Evolutionary conservation across 2,888 invertebrate genomes (phyloP), one percentile per base, ranked within the genome.

Genomic region (Cosmia trapezina): DNA sequence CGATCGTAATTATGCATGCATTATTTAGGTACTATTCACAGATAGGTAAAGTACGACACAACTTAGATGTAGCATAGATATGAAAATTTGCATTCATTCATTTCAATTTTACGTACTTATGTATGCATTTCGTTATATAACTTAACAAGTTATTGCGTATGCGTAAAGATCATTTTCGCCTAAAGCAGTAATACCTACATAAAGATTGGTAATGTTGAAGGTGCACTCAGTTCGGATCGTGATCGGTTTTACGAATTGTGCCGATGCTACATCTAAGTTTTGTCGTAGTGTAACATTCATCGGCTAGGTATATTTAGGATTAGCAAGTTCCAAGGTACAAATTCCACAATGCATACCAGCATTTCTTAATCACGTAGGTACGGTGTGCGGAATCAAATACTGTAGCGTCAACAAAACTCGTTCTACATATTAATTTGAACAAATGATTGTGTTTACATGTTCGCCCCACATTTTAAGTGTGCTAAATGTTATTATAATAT

Each of bases 391-490:
- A 73, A 78, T 70, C 33, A 14, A 72, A 41, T 76, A 61, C 22
- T 63, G 65, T 60, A 61, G 41, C 43, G 22, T 78, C 74, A 37
- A 45, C 82, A 66, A 62, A 61, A 73, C 56, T 43, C 9, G 5
- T 53, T 28, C 17, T 41, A n/a, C 11, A 47, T n/a, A 19, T n/a
- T 19, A 28, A 67, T n/a, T 51, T 22, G 33, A 75, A 62, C n/a
- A 33, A 53, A 61, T 45, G n/a, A 69, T 41, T 45, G n/a, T 56
- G 59, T 66, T 57, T 60, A 22, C 57, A 53, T 64, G 57, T 41
- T 66, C 53, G 81, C 60, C 76, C 86, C 76, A 83, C 71, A 70
- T 84, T 82, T 78, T 62, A 65, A 74, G 33, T 78, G 12, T 70
- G 65, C 17, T 51, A 67, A 5, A 14, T 45, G 33, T 57, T 49